phyloP scores from a whole-genome alignment of 1,140 invertebrate species.

The Drosophila ficusphila region DNA sequence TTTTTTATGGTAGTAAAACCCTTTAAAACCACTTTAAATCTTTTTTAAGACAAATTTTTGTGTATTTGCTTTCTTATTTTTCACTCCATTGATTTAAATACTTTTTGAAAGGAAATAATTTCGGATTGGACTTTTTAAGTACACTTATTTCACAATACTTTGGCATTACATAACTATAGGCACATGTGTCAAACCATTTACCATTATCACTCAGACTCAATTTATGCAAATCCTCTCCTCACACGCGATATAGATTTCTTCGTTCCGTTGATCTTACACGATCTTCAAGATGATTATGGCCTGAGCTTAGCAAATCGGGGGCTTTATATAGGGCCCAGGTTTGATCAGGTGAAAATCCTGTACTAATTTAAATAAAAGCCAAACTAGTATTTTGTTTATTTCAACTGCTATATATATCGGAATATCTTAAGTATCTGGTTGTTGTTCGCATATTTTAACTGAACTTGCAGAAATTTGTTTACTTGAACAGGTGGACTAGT shows the following conservation, averaged over 20 bases:
- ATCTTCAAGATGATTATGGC: conserved; percentile 59
- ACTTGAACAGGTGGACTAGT: conserved; percentile 65
- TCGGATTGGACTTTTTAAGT: not conserved
- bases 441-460: conserved; percentile 62
- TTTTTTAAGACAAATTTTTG: too few relatives aligned
- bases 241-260: conserved; percentile 53
- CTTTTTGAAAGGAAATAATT: not conserved
- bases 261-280: conserved; percentile 60
- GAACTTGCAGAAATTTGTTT: conserved; percentile 68
- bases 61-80: too few relatives aligned
- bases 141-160: not conserved
- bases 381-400: conserved; percentile 84
- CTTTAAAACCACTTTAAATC: too few relatives aligned
- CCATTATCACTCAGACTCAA: conserved; percentile 82
- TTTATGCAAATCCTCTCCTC: conserved; percentile 67
- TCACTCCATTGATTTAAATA: not conserved
- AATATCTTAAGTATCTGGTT: conserved; percentile 54
- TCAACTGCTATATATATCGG: conserved; percentile 47
- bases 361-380: conserved; percentile 77
- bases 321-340: conserved; percentile 65
- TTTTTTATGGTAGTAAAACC: too few relatives aligned
- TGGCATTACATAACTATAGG: conserved; percentile 4
- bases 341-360: conserved; percentile 76
- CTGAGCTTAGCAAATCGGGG: conserved; percentile 20
- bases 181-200: conserved; percentile 43